Evolutionary conservation across 2,888 invertebrate genomes (phyloP).

Genomic region (Melipona beecheii): DNA sequence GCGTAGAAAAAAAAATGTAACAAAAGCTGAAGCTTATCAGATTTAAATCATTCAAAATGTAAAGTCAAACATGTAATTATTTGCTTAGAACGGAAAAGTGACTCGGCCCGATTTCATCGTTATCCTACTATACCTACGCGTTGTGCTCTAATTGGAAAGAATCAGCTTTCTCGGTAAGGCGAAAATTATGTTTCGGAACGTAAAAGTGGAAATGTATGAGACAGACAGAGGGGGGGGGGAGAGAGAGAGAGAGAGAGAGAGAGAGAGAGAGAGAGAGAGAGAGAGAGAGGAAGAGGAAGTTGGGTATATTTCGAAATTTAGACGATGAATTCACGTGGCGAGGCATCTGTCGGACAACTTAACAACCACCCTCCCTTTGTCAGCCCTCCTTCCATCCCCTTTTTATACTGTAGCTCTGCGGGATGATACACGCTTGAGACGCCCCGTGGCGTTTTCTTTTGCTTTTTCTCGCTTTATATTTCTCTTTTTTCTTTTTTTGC

Average conservation of each 20-base stretch:
- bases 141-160: neutral
- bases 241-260: slow-evolving; percentile 22
- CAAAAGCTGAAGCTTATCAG: no score
- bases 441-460: slow-evolving; percentile 72
- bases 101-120: no score
- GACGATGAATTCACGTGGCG: slow-evolving; percentile 81
- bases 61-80: no score
- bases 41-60: no score
- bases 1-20: no score
- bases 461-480: slow-evolving; percentile 47
- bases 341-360: slow-evolving; percentile 83
- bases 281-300: slow-evolving; percentile 50
- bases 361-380: slow-evolving; percentile 76
- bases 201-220: slow-evolving; percentile 60
- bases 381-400: slow-evolving; percentile 47
- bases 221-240: no score
- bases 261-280: no score
- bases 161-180: slow-evolving; percentile 14
- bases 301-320: slow-evolving; percentile 71
- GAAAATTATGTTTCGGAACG: slow-evolving; percentile 68
- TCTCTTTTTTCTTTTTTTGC: slow-evolving; percentile 32
- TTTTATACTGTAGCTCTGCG: slow-evolving; percentile 70
- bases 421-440: slow-evolving; percentile 75
- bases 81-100: no score
- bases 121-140: neutral